phyloP scores from a whole-genome alignment of 2,113 vertebrate genomes.

The Ahaetulla prasina region DNA sequence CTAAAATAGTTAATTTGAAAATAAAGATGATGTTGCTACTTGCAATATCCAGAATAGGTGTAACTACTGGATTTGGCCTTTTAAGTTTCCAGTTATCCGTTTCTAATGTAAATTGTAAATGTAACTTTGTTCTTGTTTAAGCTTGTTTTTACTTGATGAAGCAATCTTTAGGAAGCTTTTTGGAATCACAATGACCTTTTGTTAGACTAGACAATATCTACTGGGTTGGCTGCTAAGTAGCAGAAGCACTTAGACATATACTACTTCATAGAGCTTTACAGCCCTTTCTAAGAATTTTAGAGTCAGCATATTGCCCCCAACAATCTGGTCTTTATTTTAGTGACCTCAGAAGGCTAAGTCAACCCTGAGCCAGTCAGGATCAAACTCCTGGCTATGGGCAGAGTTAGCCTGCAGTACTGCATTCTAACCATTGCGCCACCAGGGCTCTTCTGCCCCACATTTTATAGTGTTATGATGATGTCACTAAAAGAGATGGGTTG shows the following conservation, averaged over 20 bases:
- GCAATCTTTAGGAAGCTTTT: neutral
- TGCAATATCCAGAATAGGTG: conserved; percentile 1
- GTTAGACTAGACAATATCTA: neutral
- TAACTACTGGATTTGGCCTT: neutral
- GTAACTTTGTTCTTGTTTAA: neutral
- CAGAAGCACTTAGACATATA: neutral
- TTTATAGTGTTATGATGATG: neutral
- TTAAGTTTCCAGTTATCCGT: neutral
- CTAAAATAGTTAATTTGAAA: neutral
- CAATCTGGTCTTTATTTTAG: neutral
- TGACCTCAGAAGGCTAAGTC: neutral
- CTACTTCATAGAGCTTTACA: neutral
- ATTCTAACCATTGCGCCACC: neutral
- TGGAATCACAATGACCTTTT: neutral
- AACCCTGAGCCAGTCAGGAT: neutral
- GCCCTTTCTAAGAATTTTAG: neutral
- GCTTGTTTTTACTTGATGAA: neutral
- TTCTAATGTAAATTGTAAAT: neutral
- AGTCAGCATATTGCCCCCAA: neutral
- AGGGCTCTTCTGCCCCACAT: neutral
- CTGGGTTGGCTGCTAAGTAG: neutral
- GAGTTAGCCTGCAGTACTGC: neutral
- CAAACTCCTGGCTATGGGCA: neutral
- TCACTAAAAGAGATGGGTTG: neutral
- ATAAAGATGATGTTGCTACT: neutral